These are phyloP conservation scores for Corydoras maculifer DNA, from an alignment of 2,113 vertebrate species.

Conservation along the genomic window DNA sequence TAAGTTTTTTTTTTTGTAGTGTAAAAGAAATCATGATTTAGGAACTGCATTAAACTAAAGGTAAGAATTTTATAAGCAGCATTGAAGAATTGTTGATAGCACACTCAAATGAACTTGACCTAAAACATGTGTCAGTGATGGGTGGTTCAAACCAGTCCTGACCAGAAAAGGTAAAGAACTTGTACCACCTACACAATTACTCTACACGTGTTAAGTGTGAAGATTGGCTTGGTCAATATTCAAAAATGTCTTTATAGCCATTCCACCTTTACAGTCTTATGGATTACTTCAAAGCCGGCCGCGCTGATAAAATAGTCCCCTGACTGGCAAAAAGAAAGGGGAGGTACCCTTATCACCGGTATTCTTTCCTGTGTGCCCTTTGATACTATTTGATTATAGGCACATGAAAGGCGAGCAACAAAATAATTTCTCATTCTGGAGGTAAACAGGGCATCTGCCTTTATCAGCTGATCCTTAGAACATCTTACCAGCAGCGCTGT, in stretches of 20 bases:
- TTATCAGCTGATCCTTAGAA: conserved; percentile 23
- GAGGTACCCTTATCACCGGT: conserved; percentile 33
- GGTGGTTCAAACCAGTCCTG: conserved; percentile 15
- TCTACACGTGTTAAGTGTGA: conserved; percentile 18
- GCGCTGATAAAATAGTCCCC: conserved; percentile 37
- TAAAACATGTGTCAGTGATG: not conserved
- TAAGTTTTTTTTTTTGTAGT: no score
- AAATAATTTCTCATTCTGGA: conserved; percentile 34
- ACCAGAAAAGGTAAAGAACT: conserved; percentile 10
- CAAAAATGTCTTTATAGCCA: conserved; percentile 31
- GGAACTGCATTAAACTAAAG: no score
- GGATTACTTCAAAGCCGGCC: conserved; percentile 41
- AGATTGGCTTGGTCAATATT: conserved; percentile 36
- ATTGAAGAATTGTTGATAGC: not conserved
- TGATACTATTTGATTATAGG: conserved; percentile 54
- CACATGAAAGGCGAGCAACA: conserved; percentile 53
- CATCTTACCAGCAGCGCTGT: conserved; percentile 8
- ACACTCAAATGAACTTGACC: not conserved
- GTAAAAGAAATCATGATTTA: no score
- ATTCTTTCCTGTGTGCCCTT: conserved; percentile 57
- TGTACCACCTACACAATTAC: conserved; percentile 9
- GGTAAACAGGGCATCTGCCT: conserved; percentile 30
- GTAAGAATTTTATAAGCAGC: no score
- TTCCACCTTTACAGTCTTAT: conserved; percentile 41
- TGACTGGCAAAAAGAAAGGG: conserved; percentile 37